Evolutionary conservation across 1,140 invertebrate species (phyloP).

Genomic region (Patella vulgata): DNA sequence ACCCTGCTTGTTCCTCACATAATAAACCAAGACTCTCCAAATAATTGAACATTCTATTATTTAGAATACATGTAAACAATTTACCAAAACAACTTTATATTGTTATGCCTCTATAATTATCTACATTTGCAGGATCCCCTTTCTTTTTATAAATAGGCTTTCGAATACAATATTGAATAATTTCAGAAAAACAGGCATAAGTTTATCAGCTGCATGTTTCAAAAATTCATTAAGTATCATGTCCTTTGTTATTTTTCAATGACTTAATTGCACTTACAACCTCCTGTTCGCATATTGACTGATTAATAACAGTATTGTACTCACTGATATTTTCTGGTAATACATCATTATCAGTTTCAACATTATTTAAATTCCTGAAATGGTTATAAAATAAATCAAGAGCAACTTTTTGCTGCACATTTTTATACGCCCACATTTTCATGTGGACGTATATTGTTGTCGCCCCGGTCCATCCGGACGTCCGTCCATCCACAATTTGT

Average conservation of each 20-base stretch:
- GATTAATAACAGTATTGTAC: too few relatives aligned
- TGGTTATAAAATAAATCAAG: slow-evolving; percentile 10
- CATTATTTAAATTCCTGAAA: slow-evolving; percentile 11
- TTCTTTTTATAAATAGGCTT: not conserved
- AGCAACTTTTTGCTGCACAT: not conserved
- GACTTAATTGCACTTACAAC: too few relatives aligned
- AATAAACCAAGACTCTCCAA: not conserved
- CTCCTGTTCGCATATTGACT: too few relatives aligned
- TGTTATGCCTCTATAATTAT: slow-evolving; percentile 4
- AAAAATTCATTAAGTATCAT: slow-evolving; percentile 10
- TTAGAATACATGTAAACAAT: not conserved
- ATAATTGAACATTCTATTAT: not conserved
- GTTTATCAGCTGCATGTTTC: slow-evolving; percentile 6
- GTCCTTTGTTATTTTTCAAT: slow-evolving; percentile 10
- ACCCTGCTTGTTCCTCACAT: slow-evolving; percentile 10
- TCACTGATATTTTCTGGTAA: slow-evolving; percentile 1
- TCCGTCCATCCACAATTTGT: too few relatives aligned
- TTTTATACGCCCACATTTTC: too few relatives aligned
- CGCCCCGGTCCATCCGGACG: too few relatives aligned
- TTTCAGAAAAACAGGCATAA: slow-evolving; percentile 7
- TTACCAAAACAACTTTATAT: not conserved
- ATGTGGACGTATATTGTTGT: too few relatives aligned
- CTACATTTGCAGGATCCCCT: not conserved
- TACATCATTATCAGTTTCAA: slow-evolving; percentile 8
- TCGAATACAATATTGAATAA: slow-evolving; percentile 2